Percentiles rank a stretch among this genome's conserved stretches.
phyloP scores from a whole-genome alignment of 92 coral and sea anemone genomes.

The Anthopleura xanthogrammica region DNA sequence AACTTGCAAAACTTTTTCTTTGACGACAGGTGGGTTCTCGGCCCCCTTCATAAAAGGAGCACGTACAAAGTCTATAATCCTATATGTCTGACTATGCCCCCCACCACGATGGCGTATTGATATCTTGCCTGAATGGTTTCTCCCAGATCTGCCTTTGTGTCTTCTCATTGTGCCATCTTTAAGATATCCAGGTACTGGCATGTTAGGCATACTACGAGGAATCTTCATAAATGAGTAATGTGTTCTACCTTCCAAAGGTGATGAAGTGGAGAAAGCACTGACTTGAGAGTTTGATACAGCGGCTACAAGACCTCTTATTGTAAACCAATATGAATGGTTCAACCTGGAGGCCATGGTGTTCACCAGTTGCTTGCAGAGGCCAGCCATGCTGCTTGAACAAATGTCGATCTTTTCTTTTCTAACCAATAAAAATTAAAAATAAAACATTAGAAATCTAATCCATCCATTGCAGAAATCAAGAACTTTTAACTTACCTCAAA shows the following conservation, averaged over 20 bases:
- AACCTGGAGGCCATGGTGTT: not conserved
- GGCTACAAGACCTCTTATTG: constrained; percentile 12
- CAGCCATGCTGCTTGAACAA: constrained; percentile 22
- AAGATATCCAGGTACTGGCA: constrained; percentile 82
- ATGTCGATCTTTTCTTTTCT: not conserved
- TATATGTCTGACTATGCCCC: constrained; percentile 91
- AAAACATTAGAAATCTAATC: not conserved
- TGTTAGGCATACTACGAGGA: constrained; percentile 83
- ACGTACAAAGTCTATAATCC: constrained; percentile 86
- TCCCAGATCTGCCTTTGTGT: constrained; percentile 78
- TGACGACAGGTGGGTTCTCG: constrained; percentile 41
- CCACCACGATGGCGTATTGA: constrained; percentile 94
- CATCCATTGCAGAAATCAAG: not conserved
- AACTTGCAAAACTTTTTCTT: constrained; percentile 82
- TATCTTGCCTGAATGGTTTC: constrained; percentile 82
- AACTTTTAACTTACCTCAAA: not conserved
- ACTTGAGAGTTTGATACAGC: constrained; percentile 37
- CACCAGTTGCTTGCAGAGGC: constrained; percentile 31
- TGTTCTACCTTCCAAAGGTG: constrained; percentile 70
- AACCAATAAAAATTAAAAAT: not conserved
- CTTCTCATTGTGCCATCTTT: constrained; percentile 85
- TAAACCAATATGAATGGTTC: not conserved
- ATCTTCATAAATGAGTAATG: constrained; percentile 78
- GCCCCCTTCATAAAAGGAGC: constrained; percentile 48
- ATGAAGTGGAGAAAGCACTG: constrained; percentile 63